These are phyloP conservation scores for Otolemur garnettii DNA, from an alignment of 2,113 vertebrate species.

Conservation along the genomic window DNA sequence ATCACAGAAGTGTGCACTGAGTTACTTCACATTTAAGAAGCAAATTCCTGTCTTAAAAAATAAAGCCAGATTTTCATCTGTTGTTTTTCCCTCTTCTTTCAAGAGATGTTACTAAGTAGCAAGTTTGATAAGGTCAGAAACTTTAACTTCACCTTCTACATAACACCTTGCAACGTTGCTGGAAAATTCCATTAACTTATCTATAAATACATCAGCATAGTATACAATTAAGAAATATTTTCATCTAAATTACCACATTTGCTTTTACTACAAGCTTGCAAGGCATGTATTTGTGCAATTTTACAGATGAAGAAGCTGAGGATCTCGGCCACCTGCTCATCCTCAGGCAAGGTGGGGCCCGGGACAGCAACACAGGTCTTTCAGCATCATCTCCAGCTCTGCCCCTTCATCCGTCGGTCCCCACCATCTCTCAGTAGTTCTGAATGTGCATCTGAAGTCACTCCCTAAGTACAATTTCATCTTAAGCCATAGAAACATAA, in stretches of 20 bases:
- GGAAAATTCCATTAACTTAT: conserved; percentile 57
- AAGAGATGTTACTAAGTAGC: conserved; percentile 45
- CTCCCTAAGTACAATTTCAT: neutral
- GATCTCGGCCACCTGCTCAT: neutral
- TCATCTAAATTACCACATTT: conserved; percentile 28
- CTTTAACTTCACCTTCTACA: conserved; percentile 35
- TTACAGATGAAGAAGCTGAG: neutral
- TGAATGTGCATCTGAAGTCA: neutral
- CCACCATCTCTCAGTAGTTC: neutral
- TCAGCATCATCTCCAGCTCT: neutral
- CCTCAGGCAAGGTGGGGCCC: neutral
- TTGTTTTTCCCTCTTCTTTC: conserved; percentile 5
- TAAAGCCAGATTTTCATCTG: conserved; percentile 53
- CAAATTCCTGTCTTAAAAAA: conserved; percentile 40
- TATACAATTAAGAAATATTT: conserved; percentile 23
- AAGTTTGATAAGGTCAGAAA: conserved; percentile 50
- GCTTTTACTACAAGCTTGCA: conserved; percentile 13
- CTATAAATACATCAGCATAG: neutral
- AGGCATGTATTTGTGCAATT: neutral
- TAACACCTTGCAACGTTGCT: conserved; percentile 39
- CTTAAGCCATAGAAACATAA: neutral
- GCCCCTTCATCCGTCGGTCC: neutral
- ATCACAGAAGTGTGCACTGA: neutral
- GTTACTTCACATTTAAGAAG: conserved; percentile 43
- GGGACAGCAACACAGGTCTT: neutral